Base-by-base conservation (phyloP, 2,797 vertebrate genomes). In the Enteromius unitaeniatus region DNA sequence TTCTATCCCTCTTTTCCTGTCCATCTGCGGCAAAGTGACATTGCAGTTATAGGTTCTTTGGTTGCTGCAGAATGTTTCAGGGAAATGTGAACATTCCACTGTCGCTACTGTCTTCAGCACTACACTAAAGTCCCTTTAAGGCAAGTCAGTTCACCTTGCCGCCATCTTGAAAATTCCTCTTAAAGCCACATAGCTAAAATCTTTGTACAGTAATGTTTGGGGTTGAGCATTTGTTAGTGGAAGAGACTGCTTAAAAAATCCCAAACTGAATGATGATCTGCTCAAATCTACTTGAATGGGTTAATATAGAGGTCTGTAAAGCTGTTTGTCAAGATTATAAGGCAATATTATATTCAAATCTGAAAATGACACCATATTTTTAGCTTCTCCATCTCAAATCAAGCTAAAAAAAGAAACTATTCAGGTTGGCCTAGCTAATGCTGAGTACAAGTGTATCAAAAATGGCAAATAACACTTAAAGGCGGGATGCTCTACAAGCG, bases 41-140 rank as follows among this genome's bases (percentile, higher is more conserved):
- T 68, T 49, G 15, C n/a, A 64, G 58, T 62, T 21, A 23, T 9
- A 49, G 40, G n/a, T 78, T 47, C 62, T 15, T 51, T 73, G 40
- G 64, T 51, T 85, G 82, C 70, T 79, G 67, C 31, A 85, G 65
- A 81, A 86, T 84, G 84, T 77, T 45, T 58, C 74, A 77, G 86
- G 49, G 49, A 58, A 68, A 76, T 82, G 51, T 64, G 34, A 87
- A 79, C 64, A 79, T 81, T 85, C 60, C 62, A 79, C 15, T 23
- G 23, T 60, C 40, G 31, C 19, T 3, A n/a, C 9, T 23, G 49
- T 40, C 53, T 74, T 28, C 26, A 17, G 62, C 1, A 17, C 31
- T 7, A 51, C 70, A 73, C 28, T 26, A 53, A 34, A n/a, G 47
- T 21, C 47, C 4, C 17, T 73, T 73, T 6, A 73, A 31, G 9